Evolutionary conservation across 2,797 vertebrate genomes (phyloP).

Genomic region (Nannoperca australis): DNA sequence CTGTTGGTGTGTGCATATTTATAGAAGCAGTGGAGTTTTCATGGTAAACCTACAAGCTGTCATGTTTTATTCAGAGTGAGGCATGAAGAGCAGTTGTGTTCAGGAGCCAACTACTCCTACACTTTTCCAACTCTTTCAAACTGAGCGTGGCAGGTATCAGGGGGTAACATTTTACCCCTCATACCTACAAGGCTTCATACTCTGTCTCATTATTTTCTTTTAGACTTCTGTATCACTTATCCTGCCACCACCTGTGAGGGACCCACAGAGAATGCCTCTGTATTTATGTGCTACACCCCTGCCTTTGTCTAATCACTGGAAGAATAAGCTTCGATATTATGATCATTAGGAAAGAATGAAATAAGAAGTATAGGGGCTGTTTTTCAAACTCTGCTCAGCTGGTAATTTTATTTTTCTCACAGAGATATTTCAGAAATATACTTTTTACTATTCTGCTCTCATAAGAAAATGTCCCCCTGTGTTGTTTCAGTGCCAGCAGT

Average conservation of each 20-base stretch:
- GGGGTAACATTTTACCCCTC: background rate
- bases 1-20: slow-evolving; percentile 10
- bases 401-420: slow-evolving; percentile 18
- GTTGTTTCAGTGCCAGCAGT: slow-evolving; percentile 41
- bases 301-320: slow-evolving; percentile 11
- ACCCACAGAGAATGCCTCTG: too few relatives aligned
- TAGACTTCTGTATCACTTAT: background rate
- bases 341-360: slow-evolving; percentile 12
- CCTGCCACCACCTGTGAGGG: background rate
- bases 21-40: slow-evolving; percentile 16
- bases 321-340: slow-evolving; percentile 4
- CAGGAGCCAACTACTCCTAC: slow-evolving; percentile 32
- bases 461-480: slow-evolving; percentile 51
- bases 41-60: slow-evolving; percentile 44
- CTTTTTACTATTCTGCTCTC: slow-evolving; percentile 48
- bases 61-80: slow-evolving; percentile 56
- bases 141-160: slow-evolving; percentile 13
- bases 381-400: slow-evolving; percentile 13
- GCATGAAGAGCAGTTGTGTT: slow-evolving; percentile 20
- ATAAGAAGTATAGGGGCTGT: background rate
- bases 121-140: slow-evolving; percentile 17
- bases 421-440: slow-evolving; percentile 18
- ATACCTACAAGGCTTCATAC: background rate
- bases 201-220: slow-evolving; percentile 4
- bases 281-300: too few relatives aligned